These are phyloP conservation scores for Propithecus coquereli DNA, from an alignment of 2,113 vertebrate genomes.

Conservation along the genomic window DNA sequence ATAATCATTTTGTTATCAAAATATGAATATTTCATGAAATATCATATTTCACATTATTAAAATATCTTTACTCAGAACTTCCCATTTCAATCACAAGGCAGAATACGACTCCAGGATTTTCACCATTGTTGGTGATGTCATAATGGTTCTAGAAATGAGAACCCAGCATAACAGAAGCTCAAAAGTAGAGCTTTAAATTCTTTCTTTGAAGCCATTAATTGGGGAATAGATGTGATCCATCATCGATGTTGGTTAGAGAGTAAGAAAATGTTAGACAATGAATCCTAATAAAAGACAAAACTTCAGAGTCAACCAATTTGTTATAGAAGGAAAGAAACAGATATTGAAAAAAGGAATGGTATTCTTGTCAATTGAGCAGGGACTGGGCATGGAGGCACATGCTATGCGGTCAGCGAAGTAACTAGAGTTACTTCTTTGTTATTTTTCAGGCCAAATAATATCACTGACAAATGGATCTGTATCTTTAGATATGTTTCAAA, in stretches of 20 bases:
- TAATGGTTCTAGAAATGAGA: not conserved
- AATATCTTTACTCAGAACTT: not conserved
- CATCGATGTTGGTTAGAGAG: not conserved
- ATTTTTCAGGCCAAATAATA: not conserved
- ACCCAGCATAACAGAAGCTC: not conserved
- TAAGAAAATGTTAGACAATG: not conserved
- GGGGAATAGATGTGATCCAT: not conserved
- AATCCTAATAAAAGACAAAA: not conserved
- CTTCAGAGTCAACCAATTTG: not conserved
- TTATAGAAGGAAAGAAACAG: not conserved
- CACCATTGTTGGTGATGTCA: not conserved
- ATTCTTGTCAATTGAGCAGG: not conserved
- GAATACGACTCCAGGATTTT: not conserved
- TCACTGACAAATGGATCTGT: not conserved
- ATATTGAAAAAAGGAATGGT: not conserved
- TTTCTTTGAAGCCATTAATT: not conserved
- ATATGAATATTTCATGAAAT: not conserved
- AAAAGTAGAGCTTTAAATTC: not conserved
- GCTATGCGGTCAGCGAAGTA: too few relatives aligned
- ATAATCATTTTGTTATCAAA: not conserved
- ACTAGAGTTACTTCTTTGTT: not conserved
- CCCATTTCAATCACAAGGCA: not conserved
- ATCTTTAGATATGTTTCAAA: not conserved
- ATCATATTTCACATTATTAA: too few relatives aligned
- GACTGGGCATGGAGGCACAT: not conserved